These are phyloP conservation scores for Enteromius viviparus DNA, from an alignment of 2,797 vertebrate genomes.

Conservation along the genomic window DNA sequence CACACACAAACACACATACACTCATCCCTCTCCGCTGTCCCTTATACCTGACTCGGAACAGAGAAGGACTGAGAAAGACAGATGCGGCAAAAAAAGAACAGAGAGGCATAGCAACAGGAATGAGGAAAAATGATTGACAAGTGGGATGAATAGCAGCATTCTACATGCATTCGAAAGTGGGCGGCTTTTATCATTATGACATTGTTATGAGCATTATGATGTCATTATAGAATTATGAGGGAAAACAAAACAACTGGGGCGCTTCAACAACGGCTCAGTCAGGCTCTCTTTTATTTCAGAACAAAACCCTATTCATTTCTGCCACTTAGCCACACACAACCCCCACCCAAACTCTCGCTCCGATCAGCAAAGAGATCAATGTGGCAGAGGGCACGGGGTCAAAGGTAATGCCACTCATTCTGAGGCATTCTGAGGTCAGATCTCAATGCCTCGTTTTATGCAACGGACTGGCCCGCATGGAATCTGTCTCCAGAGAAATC, in stretches of 20 bases:
- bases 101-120: background rate
- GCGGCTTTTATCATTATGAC: slow-evolving; percentile 20
- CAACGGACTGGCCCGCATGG: background rate
- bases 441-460: slow-evolving; percentile 49
- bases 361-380: slow-evolving; percentile 46
- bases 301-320: slow-evolving; percentile 51
- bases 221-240: slow-evolving; percentile 52
- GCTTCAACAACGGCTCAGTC: slow-evolving; percentile 33
- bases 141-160: slow-evolving; percentile 41
- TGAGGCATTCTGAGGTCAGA: slow-evolving; percentile 45
- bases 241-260: slow-evolving; percentile 25
- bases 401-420: slow-evolving; percentile 36
- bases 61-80: slow-evolving; percentile 2
- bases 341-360: background rate
- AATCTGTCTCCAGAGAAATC: background rate
- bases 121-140: slow-evolving; percentile 41
- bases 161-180: slow-evolving; percentile 13
- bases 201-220: slow-evolving; percentile 46
- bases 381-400: slow-evolving; percentile 34
- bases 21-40: slow-evolving; percentile 57
- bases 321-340: slow-evolving; percentile 9
- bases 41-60: slow-evolving; percentile 35
- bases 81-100: background rate
- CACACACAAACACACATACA: slow-evolving; percentile 45
- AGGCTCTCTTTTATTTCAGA: slow-evolving; percentile 43